Percentiles rank a stretch among this genome's conserved stretches.
phyloP scores from a whole-genome alignment of 2,888 invertebrate genomes.

The Nysson spinosus region DNA sequence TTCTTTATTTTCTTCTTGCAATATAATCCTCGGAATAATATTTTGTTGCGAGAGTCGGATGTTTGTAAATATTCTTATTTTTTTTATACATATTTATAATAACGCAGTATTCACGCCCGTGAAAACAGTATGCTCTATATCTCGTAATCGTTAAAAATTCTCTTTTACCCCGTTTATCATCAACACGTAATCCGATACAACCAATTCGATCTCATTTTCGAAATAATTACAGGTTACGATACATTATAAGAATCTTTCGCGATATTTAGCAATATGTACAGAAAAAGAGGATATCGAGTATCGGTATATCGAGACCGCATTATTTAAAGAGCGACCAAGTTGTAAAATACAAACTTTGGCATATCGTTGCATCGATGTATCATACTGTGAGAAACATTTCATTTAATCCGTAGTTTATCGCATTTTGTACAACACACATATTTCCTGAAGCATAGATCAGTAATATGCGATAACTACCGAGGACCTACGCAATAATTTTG shows the following conservation, averaged over 20 bases:
- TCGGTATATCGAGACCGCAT: slow-evolving; percentile 34
- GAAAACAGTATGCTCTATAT: slow-evolving; percentile 56
- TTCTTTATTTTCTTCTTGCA: slow-evolving; percentile 68
- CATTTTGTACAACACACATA: slow-evolving; percentile 48
- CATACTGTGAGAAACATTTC: slow-evolving; percentile 49
- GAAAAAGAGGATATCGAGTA: slow-evolving; percentile 44
- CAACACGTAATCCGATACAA: slow-evolving; percentile 48
- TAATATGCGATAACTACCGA: slow-evolving; percentile 41
- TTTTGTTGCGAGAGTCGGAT: slow-evolving; percentile 58
- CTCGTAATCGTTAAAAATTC: slow-evolving; percentile 42
- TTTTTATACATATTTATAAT: slow-evolving; percentile 59
- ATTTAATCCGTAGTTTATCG: slow-evolving; percentile 33
- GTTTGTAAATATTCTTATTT: slow-evolving; percentile 53
- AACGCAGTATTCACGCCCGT: slow-evolving; percentile 52
- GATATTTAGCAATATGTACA: slow-evolving; percentile 64
- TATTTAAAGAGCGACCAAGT: slow-evolving; percentile 51
- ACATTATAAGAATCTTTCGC: slow-evolving; percentile 57
- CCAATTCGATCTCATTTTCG: slow-evolving; percentile 48
- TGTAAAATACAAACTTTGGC: slow-evolving; percentile 56
- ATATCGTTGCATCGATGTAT: slow-evolving; percentile 57
- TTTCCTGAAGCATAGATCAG: slow-evolving; percentile 32
- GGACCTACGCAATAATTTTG: slow-evolving; percentile 44
- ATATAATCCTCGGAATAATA: slow-evolving; percentile 65
- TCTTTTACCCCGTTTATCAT: slow-evolving; percentile 23
- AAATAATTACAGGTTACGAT: slow-evolving; percentile 55